Evolutionary conservation across 2,797 vertebrate species (phyloP).

Genomic region (Poeciliopsis turneri): DNA sequence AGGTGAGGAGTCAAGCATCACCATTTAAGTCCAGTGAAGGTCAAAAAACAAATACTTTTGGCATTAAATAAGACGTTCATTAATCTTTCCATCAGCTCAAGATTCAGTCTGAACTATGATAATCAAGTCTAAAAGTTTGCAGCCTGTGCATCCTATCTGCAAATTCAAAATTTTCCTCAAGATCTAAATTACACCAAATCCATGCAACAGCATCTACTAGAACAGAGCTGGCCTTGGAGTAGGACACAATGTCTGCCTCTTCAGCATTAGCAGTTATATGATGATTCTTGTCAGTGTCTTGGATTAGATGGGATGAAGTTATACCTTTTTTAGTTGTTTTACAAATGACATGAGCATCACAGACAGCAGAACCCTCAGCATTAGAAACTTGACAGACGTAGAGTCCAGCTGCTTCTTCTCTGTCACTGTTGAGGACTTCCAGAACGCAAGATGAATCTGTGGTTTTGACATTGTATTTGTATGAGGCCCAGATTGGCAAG

Average conservation of each 20-base stretch:
- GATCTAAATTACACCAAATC: background rate
- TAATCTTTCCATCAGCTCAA: background rate
- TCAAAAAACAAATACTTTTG: background rate
- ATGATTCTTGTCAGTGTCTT: background rate
- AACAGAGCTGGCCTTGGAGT: background rate
- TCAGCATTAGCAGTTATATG: background rate
- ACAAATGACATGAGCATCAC: constrained; percentile 46
- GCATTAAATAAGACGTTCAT: background rate
- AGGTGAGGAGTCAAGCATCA: background rate
- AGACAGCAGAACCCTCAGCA: constrained; percentile 69
- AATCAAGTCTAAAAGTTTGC: background rate
- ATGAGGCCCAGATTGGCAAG: background rate
- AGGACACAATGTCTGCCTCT: background rate
- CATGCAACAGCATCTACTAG: background rate
- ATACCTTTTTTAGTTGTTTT: constrained; percentile 18
- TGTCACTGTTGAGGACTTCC: constrained; percentile 80
- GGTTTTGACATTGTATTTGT: constrained; percentile 80
- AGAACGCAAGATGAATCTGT: constrained; percentile 79
- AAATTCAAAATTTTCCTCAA: background rate
- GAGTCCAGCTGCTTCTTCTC: constrained; percentile 83
- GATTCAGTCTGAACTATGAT: background rate
- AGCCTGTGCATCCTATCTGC: background rate
- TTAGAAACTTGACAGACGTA: constrained; percentile 89
- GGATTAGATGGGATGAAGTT: background rate
- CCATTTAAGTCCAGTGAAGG: background rate